These are phyloP conservation scores for Sinelater perroti DNA, from an alignment of 2,888 invertebrate species.

Conservation along the genomic window DNA sequence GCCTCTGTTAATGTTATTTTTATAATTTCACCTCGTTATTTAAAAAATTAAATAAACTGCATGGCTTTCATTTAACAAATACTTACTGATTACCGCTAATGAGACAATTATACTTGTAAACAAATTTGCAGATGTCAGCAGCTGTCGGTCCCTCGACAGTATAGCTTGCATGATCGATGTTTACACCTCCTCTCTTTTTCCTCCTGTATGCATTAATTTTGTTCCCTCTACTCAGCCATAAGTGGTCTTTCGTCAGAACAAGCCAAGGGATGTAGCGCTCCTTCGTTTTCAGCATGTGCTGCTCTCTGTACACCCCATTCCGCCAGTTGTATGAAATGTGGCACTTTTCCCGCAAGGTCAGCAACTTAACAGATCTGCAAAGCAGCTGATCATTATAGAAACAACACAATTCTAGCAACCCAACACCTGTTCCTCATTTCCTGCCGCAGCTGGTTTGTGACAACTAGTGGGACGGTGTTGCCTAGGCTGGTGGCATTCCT, in stretches of 20 bases:
- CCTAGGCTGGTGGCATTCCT: conserved; percentile 24
- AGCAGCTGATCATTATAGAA: neutral
- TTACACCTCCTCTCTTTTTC: conserved; percentile 43
- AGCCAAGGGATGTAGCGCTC: conserved; percentile 66
- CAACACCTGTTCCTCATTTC: conserved; percentile 40
- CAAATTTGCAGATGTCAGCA: conserved; percentile 62
- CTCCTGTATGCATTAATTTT: conserved; percentile 54
- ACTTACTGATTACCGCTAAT: conserved; percentile 61
- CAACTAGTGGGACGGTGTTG: conserved; percentile 27
- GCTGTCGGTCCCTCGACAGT: conserved; percentile 45
- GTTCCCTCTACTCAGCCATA: conserved; percentile 66
- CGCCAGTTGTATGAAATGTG: conserved; percentile 66
- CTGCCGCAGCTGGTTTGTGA: conserved; percentile 41
- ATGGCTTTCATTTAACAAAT: no score
- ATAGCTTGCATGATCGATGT: conserved; percentile 41
- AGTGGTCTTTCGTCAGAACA: conserved; percentile 60
- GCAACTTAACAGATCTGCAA: conserved; percentile 32
- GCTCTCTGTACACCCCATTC: conserved; percentile 63
- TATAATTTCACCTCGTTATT: no score
- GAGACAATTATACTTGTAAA: conserved; percentile 56
- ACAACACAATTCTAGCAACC: neutral
- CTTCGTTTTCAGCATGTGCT: conserved; percentile 58
- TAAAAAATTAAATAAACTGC: no score
- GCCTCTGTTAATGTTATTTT: no score
- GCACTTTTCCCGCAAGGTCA: conserved; percentile 51